These are phyloP conservation scores for Palaemon carinicauda DNA, from an alignment of 1,140 invertebrate genomes.

Conservation along the genomic window DNA sequence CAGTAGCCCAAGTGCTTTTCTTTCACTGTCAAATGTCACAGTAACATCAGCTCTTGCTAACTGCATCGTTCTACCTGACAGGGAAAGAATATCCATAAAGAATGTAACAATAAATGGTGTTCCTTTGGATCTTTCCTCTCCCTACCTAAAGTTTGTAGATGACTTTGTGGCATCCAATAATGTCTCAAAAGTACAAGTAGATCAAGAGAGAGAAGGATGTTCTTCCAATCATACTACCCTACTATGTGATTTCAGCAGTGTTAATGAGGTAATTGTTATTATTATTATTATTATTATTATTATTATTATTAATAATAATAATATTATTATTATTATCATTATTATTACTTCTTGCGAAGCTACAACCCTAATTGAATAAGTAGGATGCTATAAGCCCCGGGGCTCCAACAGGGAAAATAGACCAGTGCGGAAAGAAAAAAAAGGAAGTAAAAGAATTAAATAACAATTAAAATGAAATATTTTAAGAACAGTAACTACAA, in stretches of 20 bases:
- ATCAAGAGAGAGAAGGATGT: background rate
- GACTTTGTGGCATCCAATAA: background rate
- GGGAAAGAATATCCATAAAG: background rate
- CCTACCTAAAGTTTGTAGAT: slow-evolving; percentile 14
- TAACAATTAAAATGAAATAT: too few relatives aligned
- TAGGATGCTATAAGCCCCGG: too few relatives aligned
- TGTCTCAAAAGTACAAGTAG: background rate
- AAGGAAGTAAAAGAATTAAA: too few relatives aligned
- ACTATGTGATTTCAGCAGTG: background rate
- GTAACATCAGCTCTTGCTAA: background rate
- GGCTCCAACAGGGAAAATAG: too few relatives aligned
- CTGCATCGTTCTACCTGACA: slow-evolving; percentile 9
- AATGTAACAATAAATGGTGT: slow-evolving; percentile 23
- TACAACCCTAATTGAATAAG: too few relatives aligned
- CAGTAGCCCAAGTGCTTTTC: background rate
- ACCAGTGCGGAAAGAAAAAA: too few relatives aligned
- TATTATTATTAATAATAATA: too few relatives aligned
- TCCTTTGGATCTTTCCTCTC: background rate
- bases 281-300: too few relatives aligned
- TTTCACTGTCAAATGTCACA: slow-evolving; percentile 22
- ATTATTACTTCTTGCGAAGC: too few relatives aligned
- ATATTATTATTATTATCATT: too few relatives aligned
- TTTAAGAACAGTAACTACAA: too few relatives aligned
- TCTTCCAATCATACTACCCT: background rate
- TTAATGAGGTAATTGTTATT: background rate